Evolutionary conservation across 2,113 vertebrate genomes (phyloP).

Genomic region (Myodes glareolus): DNA sequence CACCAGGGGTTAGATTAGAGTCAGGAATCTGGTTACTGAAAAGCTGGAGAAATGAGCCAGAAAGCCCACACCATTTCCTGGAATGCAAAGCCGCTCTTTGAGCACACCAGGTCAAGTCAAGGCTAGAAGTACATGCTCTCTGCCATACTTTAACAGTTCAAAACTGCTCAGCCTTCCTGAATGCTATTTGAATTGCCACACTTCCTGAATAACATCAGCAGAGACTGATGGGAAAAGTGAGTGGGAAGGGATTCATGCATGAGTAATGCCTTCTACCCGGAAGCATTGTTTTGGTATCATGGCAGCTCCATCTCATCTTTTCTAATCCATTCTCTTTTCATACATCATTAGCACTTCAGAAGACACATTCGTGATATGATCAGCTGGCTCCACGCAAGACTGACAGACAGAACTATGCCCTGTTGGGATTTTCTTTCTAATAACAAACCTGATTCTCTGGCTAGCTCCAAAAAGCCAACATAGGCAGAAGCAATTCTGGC

Average conservation of each 20-base stretch:
- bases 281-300: neutral
- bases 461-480: constrained; percentile 35
- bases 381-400: neutral
- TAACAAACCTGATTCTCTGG: constrained; percentile 60
- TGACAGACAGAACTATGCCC: neutral
- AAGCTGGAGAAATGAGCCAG: neutral
- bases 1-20: neutral
- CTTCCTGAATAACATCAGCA: constrained; percentile 43
- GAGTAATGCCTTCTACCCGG: neutral
- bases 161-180: constrained; percentile 19
- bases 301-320: constrained; percentile 27
- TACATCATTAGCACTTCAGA: constrained; percentile 9
- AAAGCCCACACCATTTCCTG: neutral
- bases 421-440: constrained; percentile 63
- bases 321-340: neutral
- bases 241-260: constrained; percentile 7
- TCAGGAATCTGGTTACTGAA: neutral
- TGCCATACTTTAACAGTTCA: neutral
- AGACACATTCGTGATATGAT: neutral
- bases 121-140: neutral
- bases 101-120: neutral
- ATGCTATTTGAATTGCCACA: constrained; percentile 6
- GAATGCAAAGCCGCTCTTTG: neutral
- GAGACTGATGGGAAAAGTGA: constrained; percentile 35
- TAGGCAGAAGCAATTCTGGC: constrained; percentile 58